Conservation (phyloP, 2,113 vertebrate genomes). For the Leptobrachium leishanense region DNA sequence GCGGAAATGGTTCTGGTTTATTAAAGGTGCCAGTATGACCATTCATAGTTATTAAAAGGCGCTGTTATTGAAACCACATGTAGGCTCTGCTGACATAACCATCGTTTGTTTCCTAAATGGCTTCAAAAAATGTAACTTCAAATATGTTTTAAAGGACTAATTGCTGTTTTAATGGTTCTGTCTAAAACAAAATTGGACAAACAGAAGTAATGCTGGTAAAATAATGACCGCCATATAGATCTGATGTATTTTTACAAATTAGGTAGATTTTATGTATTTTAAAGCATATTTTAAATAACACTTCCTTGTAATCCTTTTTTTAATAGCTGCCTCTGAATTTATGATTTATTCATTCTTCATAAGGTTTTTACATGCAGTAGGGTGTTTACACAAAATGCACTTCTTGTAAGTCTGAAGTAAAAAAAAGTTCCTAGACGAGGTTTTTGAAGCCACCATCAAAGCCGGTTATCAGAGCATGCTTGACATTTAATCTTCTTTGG, state of each 20-base stretch:
- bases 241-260: no score
- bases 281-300: no score
- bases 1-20: background rate
- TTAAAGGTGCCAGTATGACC: background rate
- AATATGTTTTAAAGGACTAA: background rate
- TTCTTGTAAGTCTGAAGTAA: no score
- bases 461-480: constrained; percentile 5
- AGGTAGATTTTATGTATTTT: no score
- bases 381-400: no score
- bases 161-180: background rate
- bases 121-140: constrained; percentile 3
- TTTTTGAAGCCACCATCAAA: constrained; percentile 16
- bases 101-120: background rate
- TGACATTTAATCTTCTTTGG: constrained; percentile 10
- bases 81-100: background rate
- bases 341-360: no score
- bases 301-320: no score
- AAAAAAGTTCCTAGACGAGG: background rate
- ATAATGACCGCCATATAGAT: no score
- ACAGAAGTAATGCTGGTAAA: background rate
- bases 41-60: background rate
- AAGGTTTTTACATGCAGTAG: no score
- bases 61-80: constrained; percentile 10
- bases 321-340: no score
- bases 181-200: background rate